Evolutionary conservation across 2,113 vertebrate species (phyloP).

Genomic region (Seriola rivoliana): DNA sequence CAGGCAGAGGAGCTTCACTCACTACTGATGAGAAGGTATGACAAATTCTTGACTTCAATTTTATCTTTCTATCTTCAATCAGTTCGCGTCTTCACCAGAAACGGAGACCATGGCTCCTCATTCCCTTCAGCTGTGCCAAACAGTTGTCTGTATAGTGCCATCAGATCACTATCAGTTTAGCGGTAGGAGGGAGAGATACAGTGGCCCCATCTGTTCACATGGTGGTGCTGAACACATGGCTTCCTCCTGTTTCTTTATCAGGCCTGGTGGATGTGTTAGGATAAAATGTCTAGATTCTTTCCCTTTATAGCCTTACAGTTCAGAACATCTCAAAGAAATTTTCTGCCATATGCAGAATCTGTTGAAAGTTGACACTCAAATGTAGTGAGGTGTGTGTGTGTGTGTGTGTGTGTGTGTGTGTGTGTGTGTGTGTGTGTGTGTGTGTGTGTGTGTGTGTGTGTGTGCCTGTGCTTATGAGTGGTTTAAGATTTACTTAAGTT

Average conservation of each 20-base stretch:
- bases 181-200: slow-evolving; percentile 36
- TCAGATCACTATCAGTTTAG: slow-evolving; percentile 48
- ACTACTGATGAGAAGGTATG: slow-evolving; percentile 47
- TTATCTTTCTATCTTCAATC: slow-evolving; percentile 34
- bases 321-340: slow-evolving; percentile 26
- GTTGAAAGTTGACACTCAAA: slow-evolving; percentile 60
- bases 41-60: slow-evolving; percentile 58
- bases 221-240: slow-evolving; percentile 38
- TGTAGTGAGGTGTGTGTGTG: slow-evolving; percentile 5
- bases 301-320: slow-evolving; percentile 20
- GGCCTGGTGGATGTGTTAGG: slow-evolving; percentile 18
- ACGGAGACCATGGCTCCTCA: slow-evolving; percentile 39
- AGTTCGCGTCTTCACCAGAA: slow-evolving; percentile 37
- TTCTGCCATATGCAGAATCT: slow-evolving; percentile 48
- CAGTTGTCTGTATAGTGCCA: slow-evolving; percentile 48
- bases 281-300: slow-evolving; percentile 24
- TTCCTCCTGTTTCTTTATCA: slow-evolving; percentile 49
- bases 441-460: background rate
- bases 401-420: slow-evolving; percentile 19
- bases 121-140: slow-evolving; percentile 45
- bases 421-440: slow-evolving; percentile 41
- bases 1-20: slow-evolving; percentile 41
- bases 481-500: slow-evolving; percentile 73
- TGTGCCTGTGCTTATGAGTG: slow-evolving; percentile 46
- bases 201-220: slow-evolving; percentile 54